Evolutionary conservation across 2,888 invertebrate genomes (phyloP).

Genomic region (Andrena haemorrhoa): DNA sequence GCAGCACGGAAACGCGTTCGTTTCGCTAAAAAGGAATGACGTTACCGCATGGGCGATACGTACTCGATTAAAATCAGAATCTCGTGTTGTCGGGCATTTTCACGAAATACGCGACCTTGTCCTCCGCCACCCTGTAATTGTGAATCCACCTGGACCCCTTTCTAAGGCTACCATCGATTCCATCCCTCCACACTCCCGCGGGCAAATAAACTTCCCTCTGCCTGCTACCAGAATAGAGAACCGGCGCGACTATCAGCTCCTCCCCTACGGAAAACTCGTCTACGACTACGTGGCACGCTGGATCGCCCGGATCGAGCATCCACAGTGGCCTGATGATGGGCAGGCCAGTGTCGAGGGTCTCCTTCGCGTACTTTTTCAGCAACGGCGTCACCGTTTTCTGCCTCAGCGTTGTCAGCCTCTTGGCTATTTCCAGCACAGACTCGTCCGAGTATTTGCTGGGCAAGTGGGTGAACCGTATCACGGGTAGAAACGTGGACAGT

Average conservation of each 20-base stretch:
- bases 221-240: constrained; percentile 89
- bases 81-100: constrained; percentile 94
- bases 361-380: constrained; percentile 91
- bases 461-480: constrained; percentile 95
- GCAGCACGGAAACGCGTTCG: too few species aligned
- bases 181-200: constrained; percentile 96
- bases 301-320: constrained; percentile 94
- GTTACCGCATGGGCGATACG: too few species aligned
- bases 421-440: constrained; percentile 91
- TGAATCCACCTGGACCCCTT: constrained; percentile 97
- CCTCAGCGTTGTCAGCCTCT: constrained; percentile 90
- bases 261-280: constrained; percentile 97
- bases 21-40: too few species aligned
- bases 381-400: constrained; percentile 91
- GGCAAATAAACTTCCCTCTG: constrained; percentile 95
- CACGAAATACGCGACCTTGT: constrained; percentile 93
- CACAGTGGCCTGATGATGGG: constrained; percentile 95
- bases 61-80: constrained; percentile 85
- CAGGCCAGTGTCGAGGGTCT: constrained; percentile 92
- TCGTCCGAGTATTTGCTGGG: constrained; percentile 95
- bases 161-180: constrained; percentile 93
- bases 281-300: constrained; percentile 90
- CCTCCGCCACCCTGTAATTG: constrained; percentile 92
- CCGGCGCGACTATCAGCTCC: constrained; percentile 95
- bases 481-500: constrained; percentile 95